These are phyloP conservation scores for Lutraria lutraria DNA, from an alignment of 2,888 invertebrate genomes.

Conservation along the genomic window DNA sequence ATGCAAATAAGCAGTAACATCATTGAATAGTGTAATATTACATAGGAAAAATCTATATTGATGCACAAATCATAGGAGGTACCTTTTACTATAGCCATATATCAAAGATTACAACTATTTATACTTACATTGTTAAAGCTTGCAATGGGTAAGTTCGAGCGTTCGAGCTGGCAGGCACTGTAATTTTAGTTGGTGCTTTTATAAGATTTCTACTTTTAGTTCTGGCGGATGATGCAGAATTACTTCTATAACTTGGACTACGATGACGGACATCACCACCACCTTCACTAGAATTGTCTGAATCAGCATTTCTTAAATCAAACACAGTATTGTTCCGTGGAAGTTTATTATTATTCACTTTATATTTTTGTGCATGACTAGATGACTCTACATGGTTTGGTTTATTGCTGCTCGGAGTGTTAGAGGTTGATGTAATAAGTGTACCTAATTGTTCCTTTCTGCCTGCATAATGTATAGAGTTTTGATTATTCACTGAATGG, in stretches of 20 bases:
- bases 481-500: slow-evolving; percentile 43
- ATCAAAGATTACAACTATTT: no score
- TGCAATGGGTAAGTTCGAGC: slow-evolving; percentile 67
- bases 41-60: no score
- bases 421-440: slow-evolving; percentile 39
- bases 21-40: no score
- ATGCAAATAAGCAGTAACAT: no score
- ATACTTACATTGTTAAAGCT: slow-evolving; percentile 75
- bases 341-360: slow-evolving; percentile 60
- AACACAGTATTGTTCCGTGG: slow-evolving; percentile 54
- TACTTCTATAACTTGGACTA: slow-evolving; percentile 54
- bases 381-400: slow-evolving; percentile 58
- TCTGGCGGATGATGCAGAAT: slow-evolving; percentile 58
- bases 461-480: slow-evolving; percentile 64
- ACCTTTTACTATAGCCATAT: no score
- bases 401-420: slow-evolving; percentile 57
- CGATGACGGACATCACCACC: slow-evolving; percentile 57
- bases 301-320: slow-evolving; percentile 48
- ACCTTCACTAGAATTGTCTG: slow-evolving; percentile 69
- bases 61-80: no score
- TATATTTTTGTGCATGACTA: slow-evolving; percentile 73
- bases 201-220: slow-evolving; percentile 38
- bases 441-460: slow-evolving; percentile 61
- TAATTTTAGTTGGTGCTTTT: slow-evolving; percentile 73
- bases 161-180: slow-evolving; percentile 69